Evolutionary conservation across 2,888 invertebrate species (phyloP), one percentile per base, ranked within the genome.

Genomic region (Carpatolechia fugitivella): DNA sequence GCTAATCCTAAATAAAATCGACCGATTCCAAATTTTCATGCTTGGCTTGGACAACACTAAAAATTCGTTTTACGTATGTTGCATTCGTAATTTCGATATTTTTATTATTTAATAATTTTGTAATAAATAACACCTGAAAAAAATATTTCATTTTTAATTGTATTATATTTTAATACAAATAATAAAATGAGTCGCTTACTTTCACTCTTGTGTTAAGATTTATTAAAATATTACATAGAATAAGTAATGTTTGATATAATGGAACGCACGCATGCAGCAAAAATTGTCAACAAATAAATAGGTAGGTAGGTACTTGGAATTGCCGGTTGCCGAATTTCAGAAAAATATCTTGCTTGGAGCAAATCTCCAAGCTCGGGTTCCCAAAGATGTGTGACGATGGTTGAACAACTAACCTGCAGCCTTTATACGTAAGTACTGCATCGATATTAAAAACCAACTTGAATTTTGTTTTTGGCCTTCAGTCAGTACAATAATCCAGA

Each of bases 381-480:
- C 54, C 40, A 36, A 61, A 59, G 58, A 70, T 69, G 70, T 61
- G 14, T 47, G 69, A 70, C 57, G 60, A 72, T 72, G 72, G 72
- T 52, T 66, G 68, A 72, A 61, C 53, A 55, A 56, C 58, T 57
- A n/a, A 52, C 40, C 55, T 55, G 53, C 33, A 56, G 52, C 14
- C 47, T 24, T 29, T 5, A 35, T 44, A 55, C 52, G 62, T 62
- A 33, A 62, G 62, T 56, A 47, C 24, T 24, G 38, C 44, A 56
- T 50, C 7, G 16, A 20, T 53, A 46, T 3, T 30, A n/a, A 6
- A 13, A 20, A 24, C 44, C 44, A 24, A 44, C 20, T 44, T 6
- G 40, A 40, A 8, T 40, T 16, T 36, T 14, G 2, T 36, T 14
- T 36, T 36, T 3, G 1, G 8, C 2, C 18, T 18, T 40, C 3